Evolutionary conservation across 2,113 vertebrate genomes (phyloP).

Genomic region (Grammomys surdaster): DNA sequence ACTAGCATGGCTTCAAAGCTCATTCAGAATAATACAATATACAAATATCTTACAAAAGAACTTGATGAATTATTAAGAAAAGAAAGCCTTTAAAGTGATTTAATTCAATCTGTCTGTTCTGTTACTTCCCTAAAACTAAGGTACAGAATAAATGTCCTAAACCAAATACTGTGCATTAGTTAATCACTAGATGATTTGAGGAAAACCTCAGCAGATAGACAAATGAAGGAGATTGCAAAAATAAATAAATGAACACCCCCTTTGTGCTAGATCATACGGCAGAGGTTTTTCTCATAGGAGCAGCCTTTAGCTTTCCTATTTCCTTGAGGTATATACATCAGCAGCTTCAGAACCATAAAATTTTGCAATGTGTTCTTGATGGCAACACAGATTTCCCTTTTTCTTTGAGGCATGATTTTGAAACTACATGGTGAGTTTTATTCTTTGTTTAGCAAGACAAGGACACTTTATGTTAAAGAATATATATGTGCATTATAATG

Average conservation of each 20-base stretch:
- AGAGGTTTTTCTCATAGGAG: neutral
- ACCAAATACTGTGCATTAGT: slow-evolving; percentile 51
- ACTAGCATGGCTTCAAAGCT: neutral
- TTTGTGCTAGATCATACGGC: slow-evolving; percentile 49
- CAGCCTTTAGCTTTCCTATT: slow-evolving; percentile 58
- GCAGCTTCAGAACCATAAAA: slow-evolving; percentile 60
- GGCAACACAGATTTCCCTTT: slow-evolving; percentile 38
- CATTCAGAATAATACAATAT: slow-evolving; percentile 41
- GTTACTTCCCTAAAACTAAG: slow-evolving; percentile 11
- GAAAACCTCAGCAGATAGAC: slow-evolving; percentile 56
- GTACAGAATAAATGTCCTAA: slow-evolving; percentile 39
- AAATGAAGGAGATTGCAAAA: slow-evolving; percentile 22
- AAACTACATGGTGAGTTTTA: slow-evolving; percentile 7
- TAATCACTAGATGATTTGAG: slow-evolving; percentile 53
- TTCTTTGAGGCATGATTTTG: slow-evolving; percentile 24
- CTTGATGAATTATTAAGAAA: slow-evolving; percentile 30
- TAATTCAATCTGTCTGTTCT: slow-evolving; percentile 39
- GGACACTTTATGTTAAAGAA: slow-evolving; percentile 39
- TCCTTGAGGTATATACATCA: slow-evolving; percentile 54
- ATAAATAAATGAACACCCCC: slow-evolving; percentile 24
- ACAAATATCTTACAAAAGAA: slow-evolving; percentile 38
- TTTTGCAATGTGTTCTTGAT: slow-evolving; percentile 44
- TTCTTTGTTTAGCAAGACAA: slow-evolving; percentile 66
- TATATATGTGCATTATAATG: slow-evolving; percentile 26
- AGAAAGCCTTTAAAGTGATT: slow-evolving; percentile 65